phyloP scores from a whole-genome alignment of 2,797 vertebrate genomes.

The Muscicapa comitata region DNA sequence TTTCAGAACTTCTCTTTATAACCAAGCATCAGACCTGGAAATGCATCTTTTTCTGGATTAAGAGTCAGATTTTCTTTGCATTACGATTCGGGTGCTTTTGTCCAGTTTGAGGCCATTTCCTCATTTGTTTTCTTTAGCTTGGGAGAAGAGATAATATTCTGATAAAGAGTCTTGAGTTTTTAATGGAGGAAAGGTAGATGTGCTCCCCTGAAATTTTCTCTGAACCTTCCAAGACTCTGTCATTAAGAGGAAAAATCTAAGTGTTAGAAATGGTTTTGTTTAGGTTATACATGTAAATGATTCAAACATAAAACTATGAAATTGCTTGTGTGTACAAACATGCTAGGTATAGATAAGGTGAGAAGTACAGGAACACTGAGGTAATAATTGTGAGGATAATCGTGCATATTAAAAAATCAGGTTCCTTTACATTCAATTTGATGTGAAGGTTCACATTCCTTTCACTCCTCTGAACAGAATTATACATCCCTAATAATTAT shows the following conservation, averaged over 20 bases:
- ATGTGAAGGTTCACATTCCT: neutral
- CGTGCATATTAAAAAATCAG: neutral
- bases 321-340: neutral
- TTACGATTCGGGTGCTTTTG: neutral
- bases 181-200: neutral
- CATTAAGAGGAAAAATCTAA: neutral
- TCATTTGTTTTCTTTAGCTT: neutral
- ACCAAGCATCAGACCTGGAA: neutral
- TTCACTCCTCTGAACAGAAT: conserved; percentile 24
- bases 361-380: neutral
- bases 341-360: neutral
- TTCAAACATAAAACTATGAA: neutral
- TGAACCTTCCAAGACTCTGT: neutral
- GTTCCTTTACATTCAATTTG: neutral
- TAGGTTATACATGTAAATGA: neutral
- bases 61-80: neutral
- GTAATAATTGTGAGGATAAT: conserved; percentile 28
- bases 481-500: conserved; percentile 32
- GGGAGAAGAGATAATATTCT: neutral
- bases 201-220: neutral
- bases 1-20: neutral
- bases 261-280: neutral
- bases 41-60: neutral
- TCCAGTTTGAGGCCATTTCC: neutral
- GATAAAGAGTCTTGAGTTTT: neutral